These are phyloP conservation scores for Apeltes quadracus DNA, from an alignment of 2,113 vertebrate genomes.

Conservation along the genomic window DNA sequence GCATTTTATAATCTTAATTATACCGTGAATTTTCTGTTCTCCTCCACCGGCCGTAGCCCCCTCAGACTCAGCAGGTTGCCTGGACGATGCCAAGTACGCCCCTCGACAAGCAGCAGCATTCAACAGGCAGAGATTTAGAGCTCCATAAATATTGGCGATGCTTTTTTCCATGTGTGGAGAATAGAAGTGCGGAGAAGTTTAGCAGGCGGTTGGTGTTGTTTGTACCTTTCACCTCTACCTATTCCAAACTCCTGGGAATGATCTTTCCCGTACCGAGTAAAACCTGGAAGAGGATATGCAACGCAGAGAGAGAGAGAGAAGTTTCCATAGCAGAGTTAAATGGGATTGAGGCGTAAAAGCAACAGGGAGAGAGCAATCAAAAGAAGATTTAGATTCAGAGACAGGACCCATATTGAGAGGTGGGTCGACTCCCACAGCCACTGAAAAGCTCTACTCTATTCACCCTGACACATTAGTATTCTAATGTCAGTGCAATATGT, in stretches of 20 bases:
- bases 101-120: constrained; percentile 70
- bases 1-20: constrained; percentile 68
- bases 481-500: constrained; percentile 68
- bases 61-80: constrained; percentile 66
- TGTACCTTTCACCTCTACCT: constrained; percentile 56
- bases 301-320: too few species aligned
- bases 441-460: constrained; percentile 45
- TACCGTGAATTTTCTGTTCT: constrained; percentile 59
- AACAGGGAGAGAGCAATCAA: constrained; percentile 18
- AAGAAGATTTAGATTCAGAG: constrained; percentile 60
- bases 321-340: constrained; percentile 33
- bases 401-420: constrained; percentile 68
- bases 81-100: constrained; percentile 65
- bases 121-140: constrained; percentile 66
- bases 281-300: not conserved
- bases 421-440: constrained; percentile 51
- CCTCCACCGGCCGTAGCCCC: constrained; percentile 58
- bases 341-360: constrained; percentile 25
- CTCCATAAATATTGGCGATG: constrained; percentile 62
- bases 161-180: constrained; percentile 41
- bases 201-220: constrained; percentile 2
- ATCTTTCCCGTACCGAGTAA: constrained; percentile 5
- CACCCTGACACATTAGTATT: constrained; percentile 65
- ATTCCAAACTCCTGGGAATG: constrained; percentile 32
- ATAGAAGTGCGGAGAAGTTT: constrained; percentile 16